Evolutionary conservation across 2,888 invertebrate species (phyloP).

Genomic region (Torymus texanus): DNA sequence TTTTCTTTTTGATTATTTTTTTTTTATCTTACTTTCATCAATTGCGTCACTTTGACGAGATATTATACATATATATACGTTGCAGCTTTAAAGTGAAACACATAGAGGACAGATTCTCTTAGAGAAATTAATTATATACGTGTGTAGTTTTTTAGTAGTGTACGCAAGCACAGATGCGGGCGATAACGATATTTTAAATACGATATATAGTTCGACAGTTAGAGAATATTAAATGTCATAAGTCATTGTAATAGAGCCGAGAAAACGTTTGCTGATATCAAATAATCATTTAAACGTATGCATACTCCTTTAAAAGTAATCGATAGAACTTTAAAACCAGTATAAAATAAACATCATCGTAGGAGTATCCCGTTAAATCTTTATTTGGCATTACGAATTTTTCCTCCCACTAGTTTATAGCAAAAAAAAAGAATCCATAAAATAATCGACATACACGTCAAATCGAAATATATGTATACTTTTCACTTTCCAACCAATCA

Average conservation of each 20-base stretch:
- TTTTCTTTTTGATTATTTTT: slow-evolving; percentile 10
- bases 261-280: not conserved
- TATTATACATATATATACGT: slow-evolving; percentile 2
- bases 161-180: not conserved
- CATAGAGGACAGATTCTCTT: slow-evolving; percentile 42
- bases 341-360: too few species aligned
- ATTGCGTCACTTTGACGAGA: slow-evolving; percentile 22
- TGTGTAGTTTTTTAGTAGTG: slow-evolving; percentile 47
- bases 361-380: too few species aligned
- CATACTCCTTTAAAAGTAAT: not conserved
- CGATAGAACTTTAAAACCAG: too few species aligned
- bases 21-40: not conserved
- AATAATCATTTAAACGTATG: not conserved
- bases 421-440: too few species aligned
- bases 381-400: too few species aligned
- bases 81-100: slow-evolving; percentile 24
- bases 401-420: too few species aligned
- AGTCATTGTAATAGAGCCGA: not conserved
- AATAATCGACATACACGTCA: too few species aligned
- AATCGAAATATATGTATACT: too few species aligned
- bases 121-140: slow-evolving; percentile 39
- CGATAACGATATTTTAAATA: slow-evolving; percentile 7
- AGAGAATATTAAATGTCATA: not conserved
- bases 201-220: not conserved
- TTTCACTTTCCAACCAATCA: too few species aligned